Conservation (phyloP, 2,888 invertebrate genomes). For the Byasa hedistus region DNA sequence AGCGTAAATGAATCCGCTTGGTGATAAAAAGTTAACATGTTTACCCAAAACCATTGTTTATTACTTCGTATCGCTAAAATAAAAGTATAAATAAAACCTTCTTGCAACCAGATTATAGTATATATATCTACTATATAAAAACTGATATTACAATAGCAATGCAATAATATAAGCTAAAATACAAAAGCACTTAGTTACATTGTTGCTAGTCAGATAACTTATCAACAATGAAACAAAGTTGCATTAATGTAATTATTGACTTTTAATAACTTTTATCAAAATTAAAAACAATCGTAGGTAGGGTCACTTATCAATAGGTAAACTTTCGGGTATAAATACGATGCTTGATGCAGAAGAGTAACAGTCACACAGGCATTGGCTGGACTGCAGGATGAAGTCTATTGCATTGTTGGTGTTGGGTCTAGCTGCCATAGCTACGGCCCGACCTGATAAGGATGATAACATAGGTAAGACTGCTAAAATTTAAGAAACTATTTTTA, state of each 20-base stretch:
- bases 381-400: constrained; percentile 63
- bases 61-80: too few relatives aligned
- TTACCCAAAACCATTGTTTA: too few relatives aligned
- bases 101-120: too few relatives aligned
- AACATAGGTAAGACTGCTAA: constrained; percentile 48
- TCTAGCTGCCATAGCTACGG: constrained; percentile 61
- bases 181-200: not conserved
- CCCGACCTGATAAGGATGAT: constrained; percentile 57
- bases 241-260: not conserved
- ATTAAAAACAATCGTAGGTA: constrained; percentile 21
- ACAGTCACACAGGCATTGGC: constrained; percentile 56
- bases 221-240: constrained; percentile 22
- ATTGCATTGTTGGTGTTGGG: constrained; percentile 53
- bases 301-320: too few relatives aligned
- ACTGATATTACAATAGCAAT: too few relatives aligned
- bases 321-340: constrained; percentile 52
- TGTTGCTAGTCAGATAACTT: constrained; percentile 3
- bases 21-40: too few relatives aligned
- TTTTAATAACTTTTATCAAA: constrained; percentile 17
- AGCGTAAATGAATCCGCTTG: too few relatives aligned
- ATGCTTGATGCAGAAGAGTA: constrained; percentile 27
- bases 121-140: too few relatives aligned
- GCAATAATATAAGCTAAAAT: too few relatives aligned
- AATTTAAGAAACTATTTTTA: not conserved
- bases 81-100: too few relatives aligned